These are phyloP conservation scores for Antheraea yamamai DNA, from an alignment of 2,888 invertebrate species.

Conservation along the genomic window DNA sequence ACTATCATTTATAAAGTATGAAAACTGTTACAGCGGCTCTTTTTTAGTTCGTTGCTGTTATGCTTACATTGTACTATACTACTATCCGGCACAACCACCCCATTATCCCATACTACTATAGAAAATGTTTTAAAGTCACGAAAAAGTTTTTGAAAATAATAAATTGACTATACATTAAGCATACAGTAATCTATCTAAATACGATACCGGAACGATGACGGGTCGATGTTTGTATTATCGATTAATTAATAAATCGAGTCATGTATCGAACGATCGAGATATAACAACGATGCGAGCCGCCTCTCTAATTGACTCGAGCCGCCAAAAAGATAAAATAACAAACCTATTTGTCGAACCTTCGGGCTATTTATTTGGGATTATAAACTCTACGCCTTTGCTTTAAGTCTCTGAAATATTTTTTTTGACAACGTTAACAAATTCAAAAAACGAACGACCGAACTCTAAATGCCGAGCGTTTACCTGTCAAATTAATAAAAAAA, in stretches of 20 bases:
- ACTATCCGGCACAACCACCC: too few relatives aligned
- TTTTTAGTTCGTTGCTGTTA: too few relatives aligned
- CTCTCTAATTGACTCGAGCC: conserved; percentile 80
- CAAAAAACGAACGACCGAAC: conserved; percentile 60
- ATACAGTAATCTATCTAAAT: conserved; percentile 62
- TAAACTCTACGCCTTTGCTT: conserved; percentile 23
- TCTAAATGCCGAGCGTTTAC: conserved; percentile 79
- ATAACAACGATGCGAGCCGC: conserved; percentile 71
- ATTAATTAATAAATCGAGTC: conserved; percentile 81
- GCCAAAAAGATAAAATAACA: conserved; percentile 67
- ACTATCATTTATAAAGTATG: too few relatives aligned
- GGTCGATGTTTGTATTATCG: conserved; percentile 79
- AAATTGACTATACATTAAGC: conserved; percentile 20
- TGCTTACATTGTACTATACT: too few relatives aligned
- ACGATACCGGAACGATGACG: conserved; percentile 78
- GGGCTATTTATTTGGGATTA: background rate
- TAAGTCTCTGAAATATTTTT: conserved; percentile 13
- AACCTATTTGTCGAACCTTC: conserved; percentile 26
- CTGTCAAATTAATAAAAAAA: conserved; percentile 73
- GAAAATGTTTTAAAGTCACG: background rate
- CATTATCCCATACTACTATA: background rate
- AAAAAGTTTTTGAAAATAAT: background rate
- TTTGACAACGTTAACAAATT: conserved; percentile 37
- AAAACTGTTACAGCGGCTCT: too few relatives aligned
- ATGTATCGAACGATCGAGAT: conserved; percentile 71